A percentile compares a stretch with the other conserved stretches of the same genome.
Conservation (phyloP, 2,888 invertebrate species). For the Trisateles emortualis region DNA sequence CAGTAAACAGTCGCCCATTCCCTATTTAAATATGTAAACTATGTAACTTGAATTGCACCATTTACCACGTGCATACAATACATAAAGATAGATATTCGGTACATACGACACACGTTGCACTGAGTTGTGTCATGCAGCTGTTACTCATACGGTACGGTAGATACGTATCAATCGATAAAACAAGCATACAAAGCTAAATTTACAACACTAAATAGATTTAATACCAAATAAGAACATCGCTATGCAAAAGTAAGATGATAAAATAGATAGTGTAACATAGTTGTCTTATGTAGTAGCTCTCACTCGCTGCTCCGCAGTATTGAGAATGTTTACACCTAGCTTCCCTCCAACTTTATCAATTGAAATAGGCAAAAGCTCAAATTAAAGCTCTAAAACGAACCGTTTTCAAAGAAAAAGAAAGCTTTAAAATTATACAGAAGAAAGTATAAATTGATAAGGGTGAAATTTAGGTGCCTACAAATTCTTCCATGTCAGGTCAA, state of each 20-base stretch:
- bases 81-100: slow-evolving; percentile 20
- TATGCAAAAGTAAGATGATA: not conserved
- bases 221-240: slow-evolving; percentile 1
- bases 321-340: no score
- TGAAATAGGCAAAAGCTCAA: no score
- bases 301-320: no score
- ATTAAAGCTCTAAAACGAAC: no score
- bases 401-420: no score
- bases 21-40: slow-evolving; percentile 29
- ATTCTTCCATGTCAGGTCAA: no score
- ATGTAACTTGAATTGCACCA: slow-evolving; percentile 48
- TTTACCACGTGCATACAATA: slow-evolving; percentile 46
- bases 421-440: no score
- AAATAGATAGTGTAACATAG: not conserved
- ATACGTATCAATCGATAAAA: slow-evolving; percentile 25
- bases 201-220: slow-evolving; percentile 15
- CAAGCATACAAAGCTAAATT: slow-evolving; percentile 16
- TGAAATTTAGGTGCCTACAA: no score
- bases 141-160: slow-evolving; percentile 26
- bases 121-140: slow-evolving; percentile 33
- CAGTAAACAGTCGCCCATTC: slow-evolving; percentile 8
- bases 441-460: no score
- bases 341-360: no score
- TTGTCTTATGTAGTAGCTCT: no score
- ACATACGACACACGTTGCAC: slow-evolving; percentile 14